Evolutionary conservation across 2,797 vertebrate genomes (phyloP).

Genomic region (Hipposideros larvatus): DNA sequence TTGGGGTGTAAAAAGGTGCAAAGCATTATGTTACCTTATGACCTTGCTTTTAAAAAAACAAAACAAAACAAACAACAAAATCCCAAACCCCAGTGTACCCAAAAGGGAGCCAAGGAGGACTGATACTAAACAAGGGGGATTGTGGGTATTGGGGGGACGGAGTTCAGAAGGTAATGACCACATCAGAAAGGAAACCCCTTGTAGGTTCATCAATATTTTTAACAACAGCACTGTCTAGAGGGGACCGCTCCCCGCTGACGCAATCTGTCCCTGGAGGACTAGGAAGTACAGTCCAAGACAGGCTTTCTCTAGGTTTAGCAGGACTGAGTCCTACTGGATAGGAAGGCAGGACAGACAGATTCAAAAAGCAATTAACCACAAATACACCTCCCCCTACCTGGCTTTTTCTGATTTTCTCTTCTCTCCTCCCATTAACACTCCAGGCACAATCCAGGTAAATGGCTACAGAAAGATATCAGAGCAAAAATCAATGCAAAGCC

Average conservation of each 20-base stretch:
- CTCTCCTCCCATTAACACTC: slow-evolving; percentile 98
- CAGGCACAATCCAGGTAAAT: slow-evolving; percentile 94
- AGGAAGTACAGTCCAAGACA: slow-evolving; percentile 45
- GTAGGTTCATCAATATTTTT: slow-evolving; percentile 78
- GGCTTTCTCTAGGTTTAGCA: slow-evolving; percentile 58
- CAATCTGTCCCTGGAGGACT: neutral
- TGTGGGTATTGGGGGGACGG: accelerated
- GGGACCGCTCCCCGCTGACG: slow-evolving; percentile 68
- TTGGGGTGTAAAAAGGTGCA: neutral
- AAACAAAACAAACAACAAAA: neutral
- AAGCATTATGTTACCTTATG: neutral
- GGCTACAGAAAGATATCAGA: slow-evolving; percentile 84
- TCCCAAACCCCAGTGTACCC: neutral
- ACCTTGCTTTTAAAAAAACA: neutral
- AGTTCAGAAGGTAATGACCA: neutral
- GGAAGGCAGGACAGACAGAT: neutral
- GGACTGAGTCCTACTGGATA: neutral
- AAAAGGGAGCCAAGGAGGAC: neutral
- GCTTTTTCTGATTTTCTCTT: slow-evolving; percentile 98
- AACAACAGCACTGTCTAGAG: slow-evolving; percentile 59
- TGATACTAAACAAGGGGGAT: neutral
- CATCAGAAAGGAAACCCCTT: slow-evolving; percentile 55
- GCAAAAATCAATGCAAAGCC: slow-evolving; percentile 38
- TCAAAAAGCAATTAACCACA: neutral
- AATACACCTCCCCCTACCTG: slow-evolving; percentile 89